Evolutionary conservation across 2,888 invertebrate genomes (phyloP), one percentile per base, ranked within the genome.

Genomic region (Athrips mouffetella): DNA sequence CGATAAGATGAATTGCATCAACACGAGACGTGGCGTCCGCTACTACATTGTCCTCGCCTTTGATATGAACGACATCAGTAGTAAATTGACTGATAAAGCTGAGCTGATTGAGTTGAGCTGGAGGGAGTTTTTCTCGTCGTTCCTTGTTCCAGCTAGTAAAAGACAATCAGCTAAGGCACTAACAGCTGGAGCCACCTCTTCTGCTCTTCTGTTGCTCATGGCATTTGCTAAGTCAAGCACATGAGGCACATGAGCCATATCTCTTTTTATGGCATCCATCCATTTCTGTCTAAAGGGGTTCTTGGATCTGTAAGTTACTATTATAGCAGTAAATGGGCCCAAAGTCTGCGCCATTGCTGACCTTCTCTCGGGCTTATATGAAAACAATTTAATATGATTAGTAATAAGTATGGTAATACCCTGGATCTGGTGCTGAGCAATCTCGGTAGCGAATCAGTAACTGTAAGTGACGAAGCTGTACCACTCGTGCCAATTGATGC

Each of bases 261-360:
- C 44, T 20, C 49, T 44, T 35, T 44, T 49, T 20, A 49, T 30
- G 2, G 49, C 49, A 10, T 49, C 45, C 16, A 45, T 2, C 49
- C 49, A 49, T 13, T 49, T 49, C 10, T 2, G n/a, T 20, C 30
- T 30, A 23, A 45, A 49, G 4, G 49, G 49, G 16, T 49, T 29
- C 6, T 10, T 27, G 4, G 49, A 44, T 44, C 27, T 44, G 18
- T 45, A 49, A n/a, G n/a, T n/a, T n/a, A n/a, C n/a, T n/a, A n/a
- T n/a, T n/a, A 35, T 4, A 2, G 44, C 49, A 3, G 42, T 49
- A 2, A 49, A n/a, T 29, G 49, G 49, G 1, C 49, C 49, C n/a
- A 49, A 25, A 8, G 49, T 49, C 13, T 49, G 49, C 5, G 49
- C 45, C 49, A 49, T 49, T 11, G 45, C 44, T 4, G 49, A 41